These are phyloP conservation scores for Graphium colonna DNA, from an alignment of 2,888 invertebrate genomes.

Conservation along the genomic window DNA sequence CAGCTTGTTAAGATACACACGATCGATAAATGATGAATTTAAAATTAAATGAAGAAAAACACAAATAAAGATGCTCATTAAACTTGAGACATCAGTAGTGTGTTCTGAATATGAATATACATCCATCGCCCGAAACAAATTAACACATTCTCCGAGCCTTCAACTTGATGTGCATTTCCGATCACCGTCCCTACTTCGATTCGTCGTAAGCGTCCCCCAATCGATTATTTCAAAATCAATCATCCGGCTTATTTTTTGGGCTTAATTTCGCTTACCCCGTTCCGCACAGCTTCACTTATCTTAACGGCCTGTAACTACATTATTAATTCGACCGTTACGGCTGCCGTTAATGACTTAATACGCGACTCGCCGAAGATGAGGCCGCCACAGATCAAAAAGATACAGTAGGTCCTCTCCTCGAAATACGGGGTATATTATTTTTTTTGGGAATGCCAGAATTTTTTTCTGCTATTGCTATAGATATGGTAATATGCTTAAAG, in stretches of 20 bases:
- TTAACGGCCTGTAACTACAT: slow-evolving; percentile 32
- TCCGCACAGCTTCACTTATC: slow-evolving; percentile 1
- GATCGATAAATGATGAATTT: too few relatives aligned
- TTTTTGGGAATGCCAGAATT: too few relatives aligned
- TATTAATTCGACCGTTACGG: slow-evolving; percentile 32
- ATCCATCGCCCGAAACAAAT: slow-evolving; percentile 5
- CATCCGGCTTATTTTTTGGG: neutral
- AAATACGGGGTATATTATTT: neutral
- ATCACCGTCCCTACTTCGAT: neutral
- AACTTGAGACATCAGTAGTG: neutral
- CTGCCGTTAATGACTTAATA: slow-evolving; percentile 36
- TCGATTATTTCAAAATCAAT: slow-evolving; percentile 1
- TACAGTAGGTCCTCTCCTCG: neutral
- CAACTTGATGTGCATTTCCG: slow-evolving; percentile 14
- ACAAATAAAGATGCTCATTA: neutral
- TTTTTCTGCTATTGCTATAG: too few relatives aligned
- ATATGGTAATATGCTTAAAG: too few relatives aligned
- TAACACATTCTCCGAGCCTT: slow-evolving; percentile 14
- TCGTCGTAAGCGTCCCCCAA: slow-evolving; percentile 6
- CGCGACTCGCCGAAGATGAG: slow-evolving; percentile 16
- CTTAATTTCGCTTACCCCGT: slow-evolving; percentile 2
- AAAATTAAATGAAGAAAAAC: neutral
- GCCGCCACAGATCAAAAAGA: slow-evolving; percentile 1
- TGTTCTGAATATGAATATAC: neutral
- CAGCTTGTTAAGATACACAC: too few relatives aligned